These are phyloP conservation scores for Epinotia brunnichana DNA, from an alignment of 2,888 invertebrate species.

Conservation along the genomic window DNA sequence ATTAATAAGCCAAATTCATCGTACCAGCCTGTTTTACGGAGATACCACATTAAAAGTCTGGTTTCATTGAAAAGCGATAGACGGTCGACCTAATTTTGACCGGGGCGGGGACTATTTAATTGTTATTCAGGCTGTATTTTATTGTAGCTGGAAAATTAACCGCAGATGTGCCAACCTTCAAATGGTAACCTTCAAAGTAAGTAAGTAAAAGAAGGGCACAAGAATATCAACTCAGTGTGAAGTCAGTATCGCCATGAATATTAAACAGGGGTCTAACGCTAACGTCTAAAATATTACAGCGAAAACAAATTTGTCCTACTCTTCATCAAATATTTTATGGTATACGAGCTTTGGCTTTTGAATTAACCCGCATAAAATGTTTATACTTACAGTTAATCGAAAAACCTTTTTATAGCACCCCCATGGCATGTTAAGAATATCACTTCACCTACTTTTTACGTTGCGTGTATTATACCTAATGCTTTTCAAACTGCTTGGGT, in stretches of 20 bases:
- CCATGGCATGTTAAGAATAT: neutral
- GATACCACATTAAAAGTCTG: too few species aligned
- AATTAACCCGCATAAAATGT: constrained; percentile 12
- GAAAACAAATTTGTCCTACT: constrained; percentile 28
- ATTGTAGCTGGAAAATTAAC: neutral
- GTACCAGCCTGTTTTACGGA: too few species aligned
- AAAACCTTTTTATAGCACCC: constrained; percentile 12
- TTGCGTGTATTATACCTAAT: constrained; percentile 4
- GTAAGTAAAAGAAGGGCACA: constrained; percentile 6
- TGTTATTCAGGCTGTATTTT: neutral
- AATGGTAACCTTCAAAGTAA: neutral
- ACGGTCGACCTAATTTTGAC: too few species aligned
- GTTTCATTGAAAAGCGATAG: too few species aligned
- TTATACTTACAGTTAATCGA: constrained; percentile 6
- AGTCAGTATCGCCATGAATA: constrained; percentile 29
- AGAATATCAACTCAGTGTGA: constrained; percentile 13
- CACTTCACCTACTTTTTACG: constrained; percentile 1
- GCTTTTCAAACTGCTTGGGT: neutral
- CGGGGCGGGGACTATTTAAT: too few species aligned
- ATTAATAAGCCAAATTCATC: too few species aligned
- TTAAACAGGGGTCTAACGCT: constrained; percentile 27
- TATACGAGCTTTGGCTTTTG: neutral
- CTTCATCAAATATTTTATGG: constrained; percentile 13
- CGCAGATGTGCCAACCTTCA: neutral
- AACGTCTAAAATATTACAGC: constrained; percentile 27